Evolutionary conservation across 2,888 invertebrate genomes (phyloP), one percentile per base, ranked within the genome.

Genomic region (Petrolisthes manimaculis): DNA sequence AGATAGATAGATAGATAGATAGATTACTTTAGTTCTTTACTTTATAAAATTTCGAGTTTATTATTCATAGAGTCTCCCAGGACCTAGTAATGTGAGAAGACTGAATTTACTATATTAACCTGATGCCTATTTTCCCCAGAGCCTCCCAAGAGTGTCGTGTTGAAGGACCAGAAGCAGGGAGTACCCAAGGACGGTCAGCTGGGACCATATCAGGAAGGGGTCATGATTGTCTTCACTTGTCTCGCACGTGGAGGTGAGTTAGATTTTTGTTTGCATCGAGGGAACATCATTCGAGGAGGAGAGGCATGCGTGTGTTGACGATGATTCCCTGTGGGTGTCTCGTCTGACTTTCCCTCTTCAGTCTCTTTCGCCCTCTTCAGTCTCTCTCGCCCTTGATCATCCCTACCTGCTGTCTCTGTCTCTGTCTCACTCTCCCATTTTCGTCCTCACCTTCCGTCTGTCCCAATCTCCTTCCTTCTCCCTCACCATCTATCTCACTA

Each of bases 201-300:
- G 75, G 86, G 86, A 14, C 86, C 86, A 67, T 86, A 86, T 54
- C 56, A 82, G 54, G 86, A 86, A 67, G 82, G 86, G 14, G 82
- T 82, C 8, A 86, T 82, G 81, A 82, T 86, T 8, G 37, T 83
- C 75, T 83, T 86, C 53, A 82, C 81, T n/a, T 86, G 86, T 67
- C 75, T 86, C 8, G 86, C 82, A 61, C 82, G 82, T n/a, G 82
- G 82, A 14, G 86, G 86, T 86, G 55, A 80, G 86, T 84, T 4
- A 9, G 37, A 37, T 37, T 37, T 37, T 37, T 37, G 37, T 37
- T 37, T 37, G 37, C 37, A 37, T 37, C 37, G 37, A 37, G 37
- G 37, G 37, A 37, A 37, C 37, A 37, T 37, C 37, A 37, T 37
- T 37, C 37, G 37, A 37, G 37, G 37, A 37, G 37, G n/a, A n/a